phyloP scores from a whole-genome alignment of 2,113 vertebrate species.

The Patagioenas fasciata region DNA sequence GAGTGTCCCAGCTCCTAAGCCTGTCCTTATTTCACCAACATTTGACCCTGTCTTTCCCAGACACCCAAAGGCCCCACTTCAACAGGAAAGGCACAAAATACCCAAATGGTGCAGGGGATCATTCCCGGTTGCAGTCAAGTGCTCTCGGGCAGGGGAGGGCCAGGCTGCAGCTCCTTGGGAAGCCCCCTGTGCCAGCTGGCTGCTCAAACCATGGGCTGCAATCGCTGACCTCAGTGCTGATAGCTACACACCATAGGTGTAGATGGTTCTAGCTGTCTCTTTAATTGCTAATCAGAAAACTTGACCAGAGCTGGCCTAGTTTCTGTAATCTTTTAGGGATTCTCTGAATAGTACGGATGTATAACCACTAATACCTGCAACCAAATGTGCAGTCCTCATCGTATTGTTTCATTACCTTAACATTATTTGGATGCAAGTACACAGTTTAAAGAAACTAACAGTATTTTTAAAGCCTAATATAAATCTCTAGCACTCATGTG shows the following conservation, averaged over 20 bases:
- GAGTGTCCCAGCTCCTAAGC: neutral
- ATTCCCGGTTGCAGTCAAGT: rapidly evolving
- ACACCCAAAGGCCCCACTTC: neutral
- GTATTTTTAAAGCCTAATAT: neutral
- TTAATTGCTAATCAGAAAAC: neutral
- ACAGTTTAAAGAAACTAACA: neutral
- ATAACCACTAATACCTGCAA: neutral
- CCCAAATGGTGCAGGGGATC: rapidly evolving
- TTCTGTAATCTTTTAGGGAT: neutral
- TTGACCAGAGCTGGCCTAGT: neutral
- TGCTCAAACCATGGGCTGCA: neutral
- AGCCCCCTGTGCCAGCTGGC: rapidly evolving
- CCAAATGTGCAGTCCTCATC: neutral
- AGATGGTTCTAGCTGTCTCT: neutral
- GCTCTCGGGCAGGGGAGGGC: neutral
- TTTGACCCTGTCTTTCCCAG: neutral
- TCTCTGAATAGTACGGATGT: neutral
- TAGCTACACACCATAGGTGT: rapidly evolving
- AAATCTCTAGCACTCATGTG: neutral
- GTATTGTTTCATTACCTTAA: neutral
- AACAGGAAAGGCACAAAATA: neutral
- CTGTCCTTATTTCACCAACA: neutral
- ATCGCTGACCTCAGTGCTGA: rapidly evolving
- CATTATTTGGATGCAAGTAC: neutral
- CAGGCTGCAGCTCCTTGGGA: neutral